Percentiles rank a stretch among this genome's conserved stretches.
These are phyloP conservation scores for Drosophila incognita DNA, from an alignment of 2,888 invertebrate genomes.

Conservation along the genomic window DNA sequence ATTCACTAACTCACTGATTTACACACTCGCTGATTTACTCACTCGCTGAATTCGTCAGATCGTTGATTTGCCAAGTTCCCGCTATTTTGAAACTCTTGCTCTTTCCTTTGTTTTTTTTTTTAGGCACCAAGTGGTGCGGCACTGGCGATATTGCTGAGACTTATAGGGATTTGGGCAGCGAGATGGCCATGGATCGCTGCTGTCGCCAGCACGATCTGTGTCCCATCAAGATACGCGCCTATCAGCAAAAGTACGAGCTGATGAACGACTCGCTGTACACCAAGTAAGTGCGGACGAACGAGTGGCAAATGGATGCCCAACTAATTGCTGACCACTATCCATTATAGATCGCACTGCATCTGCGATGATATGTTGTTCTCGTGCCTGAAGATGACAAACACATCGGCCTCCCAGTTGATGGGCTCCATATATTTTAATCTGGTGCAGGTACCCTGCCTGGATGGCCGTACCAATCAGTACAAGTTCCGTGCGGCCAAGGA, in stretches of 20 bases:
- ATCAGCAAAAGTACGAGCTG: constrained; percentile 89
- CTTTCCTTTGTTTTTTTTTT: neutral
- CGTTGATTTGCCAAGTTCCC: neutral
- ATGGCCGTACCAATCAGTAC: constrained; percentile 73
- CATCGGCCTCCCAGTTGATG: constrained; percentile 90
- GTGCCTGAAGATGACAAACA: constrained; percentile 91
- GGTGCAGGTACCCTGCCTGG: constrained; percentile 86
- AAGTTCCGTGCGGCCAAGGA: constrained; percentile 83
- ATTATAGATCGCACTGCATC: constrained; percentile 90
- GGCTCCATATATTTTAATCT: constrained; percentile 95
- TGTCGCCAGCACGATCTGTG: constrained; percentile 96
- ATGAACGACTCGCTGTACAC: constrained; percentile 94
- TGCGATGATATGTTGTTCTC: constrained; percentile 94
- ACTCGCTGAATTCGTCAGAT: neutral
- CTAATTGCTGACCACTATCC: constrained; percentile 28
- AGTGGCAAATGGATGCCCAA: neutral
- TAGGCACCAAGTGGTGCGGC: constrained; percentile 97
- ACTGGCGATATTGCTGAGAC: constrained; percentile 93
- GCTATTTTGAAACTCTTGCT: neutral
- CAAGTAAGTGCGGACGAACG: constrained; percentile 86
- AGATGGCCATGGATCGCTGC: constrained; percentile 90
- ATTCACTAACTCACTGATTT: neutral
- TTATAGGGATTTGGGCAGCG: constrained; percentile 93
- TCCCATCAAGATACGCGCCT: constrained; percentile 90
- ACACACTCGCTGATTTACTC: neutral